Evolutionary conservation across 2,113 vertebrate species (phyloP).

Genomic region (Pterocles orientalis): DNA sequence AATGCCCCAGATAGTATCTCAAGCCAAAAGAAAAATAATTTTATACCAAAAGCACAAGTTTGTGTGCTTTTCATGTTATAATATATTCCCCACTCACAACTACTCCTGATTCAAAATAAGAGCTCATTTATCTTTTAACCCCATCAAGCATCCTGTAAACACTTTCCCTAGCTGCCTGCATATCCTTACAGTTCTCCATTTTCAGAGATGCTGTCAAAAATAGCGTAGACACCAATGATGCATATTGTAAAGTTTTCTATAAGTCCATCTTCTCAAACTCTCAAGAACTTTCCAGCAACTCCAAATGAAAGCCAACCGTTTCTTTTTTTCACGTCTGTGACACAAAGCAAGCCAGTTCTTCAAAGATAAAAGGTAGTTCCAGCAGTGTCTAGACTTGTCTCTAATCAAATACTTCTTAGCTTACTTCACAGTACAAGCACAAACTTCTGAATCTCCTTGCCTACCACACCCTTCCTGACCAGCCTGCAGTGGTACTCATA

Average conservation of each 20-base stretch:
- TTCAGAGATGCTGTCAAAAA: neutral
- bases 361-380: neutral
- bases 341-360: neutral
- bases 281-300: neutral
- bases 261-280: neutral
- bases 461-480: neutral
- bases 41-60: neutral
- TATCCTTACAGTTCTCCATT: neutral
- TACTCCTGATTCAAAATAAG: neutral
- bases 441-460: neutral
- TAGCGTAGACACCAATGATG: neutral
- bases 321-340: neutral
- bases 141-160: neutral
- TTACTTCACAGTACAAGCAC: neutral
- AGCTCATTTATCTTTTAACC: neutral
- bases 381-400: neutral
- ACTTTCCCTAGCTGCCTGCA: too few species aligned
- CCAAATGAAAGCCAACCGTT: neutral
- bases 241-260: neutral
- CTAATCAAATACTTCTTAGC: neutral
- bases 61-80: neutral
- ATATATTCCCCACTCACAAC: neutral
- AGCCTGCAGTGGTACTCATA: neutral
- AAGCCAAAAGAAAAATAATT: neutral
- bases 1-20: neutral